Percentiles rank a stretch among this genome's conserved stretches.
Evolutionary conservation across 1,140 invertebrate species (phyloP).

Genomic region (Dreissena rostriformis): DNA sequence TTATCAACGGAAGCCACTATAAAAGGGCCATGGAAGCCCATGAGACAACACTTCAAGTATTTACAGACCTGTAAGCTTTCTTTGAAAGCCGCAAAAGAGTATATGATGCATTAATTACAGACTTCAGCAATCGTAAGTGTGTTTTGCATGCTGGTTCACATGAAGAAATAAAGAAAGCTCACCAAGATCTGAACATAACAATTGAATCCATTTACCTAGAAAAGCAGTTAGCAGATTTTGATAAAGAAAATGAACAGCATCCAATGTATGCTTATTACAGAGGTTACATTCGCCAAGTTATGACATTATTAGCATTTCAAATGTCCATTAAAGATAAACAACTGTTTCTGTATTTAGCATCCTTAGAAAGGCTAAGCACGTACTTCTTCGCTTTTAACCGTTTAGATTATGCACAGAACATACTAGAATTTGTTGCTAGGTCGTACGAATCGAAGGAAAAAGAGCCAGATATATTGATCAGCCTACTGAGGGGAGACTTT

Average conservation of each 20-base stretch:
- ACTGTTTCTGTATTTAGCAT: conserved; percentile 8
- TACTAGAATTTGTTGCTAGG: conserved; percentile 9
- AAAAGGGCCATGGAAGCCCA: conserved; percentile 15
- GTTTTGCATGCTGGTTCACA: background rate
- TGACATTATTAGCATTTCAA: too few species aligned
- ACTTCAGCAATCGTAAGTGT: background rate
- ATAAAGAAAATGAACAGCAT: background rate
- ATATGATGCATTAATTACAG: background rate
- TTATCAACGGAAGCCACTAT: conserved; percentile 16
- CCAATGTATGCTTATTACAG: too few species aligned
- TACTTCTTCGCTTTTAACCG: conserved; percentile 14
- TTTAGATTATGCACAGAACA: too few species aligned
- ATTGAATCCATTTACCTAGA: conserved; percentile 14
- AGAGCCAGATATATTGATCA: background rate
- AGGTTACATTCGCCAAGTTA: too few species aligned
- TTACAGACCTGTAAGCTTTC: background rate
- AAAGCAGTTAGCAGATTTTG: conserved; percentile 7
- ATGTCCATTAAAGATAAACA: background rate
- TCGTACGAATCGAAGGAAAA: conserved; percentile 5
- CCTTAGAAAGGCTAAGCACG: background rate
- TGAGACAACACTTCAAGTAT: conserved; percentile 16
- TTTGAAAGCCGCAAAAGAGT: background rate
- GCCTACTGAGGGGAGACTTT: background rate
- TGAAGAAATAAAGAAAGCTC: background rate
- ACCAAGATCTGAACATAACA: background rate